A percentile compares a stretch with the other conserved stretches of the same genome.
These are phyloP conservation scores for Odontesthes bonariensis DNA, from an alignment of 2,113 vertebrate species.

Conservation along the genomic window DNA sequence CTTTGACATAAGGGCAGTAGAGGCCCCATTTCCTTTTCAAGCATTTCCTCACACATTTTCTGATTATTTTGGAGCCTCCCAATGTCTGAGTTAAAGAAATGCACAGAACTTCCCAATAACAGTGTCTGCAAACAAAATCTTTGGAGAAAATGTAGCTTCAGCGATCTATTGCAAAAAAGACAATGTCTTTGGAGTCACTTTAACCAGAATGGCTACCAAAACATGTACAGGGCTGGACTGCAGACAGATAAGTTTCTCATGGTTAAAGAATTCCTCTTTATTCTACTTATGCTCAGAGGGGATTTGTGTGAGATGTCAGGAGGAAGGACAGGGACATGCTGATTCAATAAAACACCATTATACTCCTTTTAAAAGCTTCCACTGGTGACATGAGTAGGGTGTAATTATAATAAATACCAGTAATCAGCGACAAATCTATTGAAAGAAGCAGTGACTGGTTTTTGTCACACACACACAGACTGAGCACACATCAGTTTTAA, in stretches of 20 bases:
- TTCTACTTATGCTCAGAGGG: slow-evolving; percentile 71
- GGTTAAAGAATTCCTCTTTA: slow-evolving; percentile 64
- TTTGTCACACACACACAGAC: slow-evolving; percentile 81
- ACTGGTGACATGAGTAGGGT: slow-evolving; percentile 89
- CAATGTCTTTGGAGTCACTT: slow-evolving; percentile 31
- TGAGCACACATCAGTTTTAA: slow-evolving; percentile 48
- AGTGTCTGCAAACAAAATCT: background rate
- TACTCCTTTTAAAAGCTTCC: slow-evolving; percentile 91
- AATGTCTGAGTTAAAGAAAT: too few species aligned
- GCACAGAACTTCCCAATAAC: background rate
- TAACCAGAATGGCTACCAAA: slow-evolving; percentile 20
- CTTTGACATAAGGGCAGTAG: slow-evolving; percentile 8
- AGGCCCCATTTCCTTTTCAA: slow-evolving; percentile 16
- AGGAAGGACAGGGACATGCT: slow-evolving; percentile 75
- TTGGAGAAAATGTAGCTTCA: background rate
- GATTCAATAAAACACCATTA: slow-evolving; percentile 95
- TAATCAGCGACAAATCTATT: slow-evolving; percentile 92
- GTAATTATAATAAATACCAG: slow-evolving; percentile 96
- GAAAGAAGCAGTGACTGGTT: slow-evolving; percentile 88
- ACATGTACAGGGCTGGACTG: background rate
- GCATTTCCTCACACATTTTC: background rate
- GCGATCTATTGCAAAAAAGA: slow-evolving; percentile 30
- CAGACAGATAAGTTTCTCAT: slow-evolving; percentile 43
- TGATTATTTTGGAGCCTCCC: slow-evolving; percentile 5
- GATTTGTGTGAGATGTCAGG: slow-evolving; percentile 59